phyloP scores from a whole-genome alignment of 2,888 invertebrate genomes.

The Nipponacmea schrenckii region DNA sequence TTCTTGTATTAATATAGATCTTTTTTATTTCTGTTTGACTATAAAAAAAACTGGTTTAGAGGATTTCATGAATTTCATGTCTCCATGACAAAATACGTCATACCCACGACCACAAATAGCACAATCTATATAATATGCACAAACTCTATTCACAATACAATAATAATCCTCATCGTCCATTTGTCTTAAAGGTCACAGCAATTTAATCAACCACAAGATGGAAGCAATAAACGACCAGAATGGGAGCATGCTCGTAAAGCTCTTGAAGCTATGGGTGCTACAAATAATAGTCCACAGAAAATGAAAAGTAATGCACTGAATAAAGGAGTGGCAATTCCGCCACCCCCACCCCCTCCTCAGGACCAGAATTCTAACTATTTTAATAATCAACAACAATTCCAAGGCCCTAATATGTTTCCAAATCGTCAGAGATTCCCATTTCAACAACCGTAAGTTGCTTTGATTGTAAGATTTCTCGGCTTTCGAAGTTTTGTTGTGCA shows the following conservation, averaged over 20 bases:
- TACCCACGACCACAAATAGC: too few species aligned
- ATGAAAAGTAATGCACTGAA: constrained; percentile 21
- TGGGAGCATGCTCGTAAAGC: constrained; percentile 60
- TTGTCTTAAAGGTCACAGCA: constrained; percentile 14
- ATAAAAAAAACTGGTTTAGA: too few species aligned
- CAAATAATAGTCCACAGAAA: constrained; percentile 31
- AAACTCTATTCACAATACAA: too few species aligned
- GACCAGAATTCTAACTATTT: constrained; percentile 17
- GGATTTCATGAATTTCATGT: too few species aligned
- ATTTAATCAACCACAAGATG: constrained; percentile 26
- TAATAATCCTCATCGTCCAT: constrained; percentile 1
- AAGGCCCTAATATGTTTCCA: constrained; percentile 34
- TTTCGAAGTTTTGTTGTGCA: too few species aligned
- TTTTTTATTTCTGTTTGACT: too few species aligned
- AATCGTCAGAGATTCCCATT: constrained; percentile 29
- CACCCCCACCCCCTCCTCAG: constrained; percentile 24
- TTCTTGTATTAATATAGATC: too few species aligned
- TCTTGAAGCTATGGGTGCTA: constrained; percentile 44
- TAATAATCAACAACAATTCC: constrained; percentile 27
- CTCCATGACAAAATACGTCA: too few species aligned
- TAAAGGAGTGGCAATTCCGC: constrained; percentile 18
- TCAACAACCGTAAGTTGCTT: constrained; percentile 22
- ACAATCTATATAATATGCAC: too few species aligned
- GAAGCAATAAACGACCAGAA: constrained; percentile 38
- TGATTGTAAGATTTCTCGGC: too few species aligned